Percentiles rank a stretch among this genome's conserved stretches.
Conservation (phyloP, 2,888 invertebrate species). For the Dryobotodes eremita region DNA sequence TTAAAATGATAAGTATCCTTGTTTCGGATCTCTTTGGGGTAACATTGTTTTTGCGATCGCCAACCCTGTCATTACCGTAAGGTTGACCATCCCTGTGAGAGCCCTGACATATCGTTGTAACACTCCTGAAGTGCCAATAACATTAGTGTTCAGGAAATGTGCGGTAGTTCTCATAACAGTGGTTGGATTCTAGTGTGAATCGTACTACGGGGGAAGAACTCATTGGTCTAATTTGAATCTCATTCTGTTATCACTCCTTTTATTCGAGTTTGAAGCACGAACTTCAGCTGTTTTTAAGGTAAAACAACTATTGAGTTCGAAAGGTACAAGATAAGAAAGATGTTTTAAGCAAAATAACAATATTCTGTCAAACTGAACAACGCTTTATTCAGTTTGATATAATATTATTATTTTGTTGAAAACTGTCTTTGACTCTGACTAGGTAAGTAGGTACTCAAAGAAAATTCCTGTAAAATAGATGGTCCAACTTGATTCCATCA, state of each 20-base stretch:
- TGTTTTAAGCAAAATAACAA: not conserved
- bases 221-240: slow-evolving; percentile 50
- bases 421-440: too few species aligned
- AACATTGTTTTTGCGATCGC: slow-evolving; percentile 64
- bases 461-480: too few species aligned
- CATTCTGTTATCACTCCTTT: slow-evolving; percentile 54
- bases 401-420: too few species aligned
- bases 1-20: slow-evolving; percentile 64
- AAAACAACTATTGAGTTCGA: too few species aligned
- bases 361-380: too few species aligned
- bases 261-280: not conserved
- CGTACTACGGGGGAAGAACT: slow-evolving; percentile 63
- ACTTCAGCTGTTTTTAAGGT: too few species aligned
- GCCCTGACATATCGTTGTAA: slow-evolving; percentile 65
- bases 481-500: too few species aligned
- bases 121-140: slow-evolving; percentile 70
- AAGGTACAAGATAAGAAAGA: too few species aligned
- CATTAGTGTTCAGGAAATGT: slow-evolving; percentile 76
- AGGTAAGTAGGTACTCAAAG: too few species aligned
- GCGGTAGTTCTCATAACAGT: slow-evolving; percentile 80
- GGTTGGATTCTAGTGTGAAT: slow-evolving; percentile 71
- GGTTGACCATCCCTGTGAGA: slow-evolving; percentile 74
- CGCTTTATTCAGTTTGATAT: too few species aligned
- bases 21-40: slow-evolving; percentile 64
- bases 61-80: slow-evolving; percentile 68